phyloP scores from a whole-genome alignment of 1,140 invertebrate species.

The Drosophila setifemur region DNA sequence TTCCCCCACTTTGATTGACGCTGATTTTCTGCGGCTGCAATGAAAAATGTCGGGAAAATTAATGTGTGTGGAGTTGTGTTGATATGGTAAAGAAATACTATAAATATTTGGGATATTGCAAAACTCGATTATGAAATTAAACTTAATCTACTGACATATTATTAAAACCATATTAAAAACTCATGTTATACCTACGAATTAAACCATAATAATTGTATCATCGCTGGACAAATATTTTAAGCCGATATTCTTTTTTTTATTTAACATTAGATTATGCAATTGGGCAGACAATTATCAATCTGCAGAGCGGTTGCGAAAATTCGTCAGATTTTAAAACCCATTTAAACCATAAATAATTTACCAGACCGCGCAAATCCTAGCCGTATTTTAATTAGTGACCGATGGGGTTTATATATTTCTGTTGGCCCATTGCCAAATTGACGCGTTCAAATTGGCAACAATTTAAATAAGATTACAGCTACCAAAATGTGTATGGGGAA shows the following conservation, averaged over 20 bases:
- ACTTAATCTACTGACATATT: no score
- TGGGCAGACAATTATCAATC: constrained; percentile 28
- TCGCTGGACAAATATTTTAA: no score
- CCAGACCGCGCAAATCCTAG: constrained; percentile 20
- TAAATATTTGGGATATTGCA: not conserved
- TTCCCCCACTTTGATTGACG: constrained; percentile 23
- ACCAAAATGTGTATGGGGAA: not conserved
- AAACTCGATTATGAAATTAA: no score
- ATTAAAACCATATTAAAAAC: not conserved
- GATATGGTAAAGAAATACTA: not conserved
- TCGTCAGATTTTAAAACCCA: not conserved
- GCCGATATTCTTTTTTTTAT: no score
- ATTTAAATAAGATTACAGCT: constrained; percentile 43
- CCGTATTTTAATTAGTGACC: constrained; percentile 37
- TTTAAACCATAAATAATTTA: constrained; percentile 25
- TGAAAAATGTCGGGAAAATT: not conserved
- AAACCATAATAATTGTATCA: not conserved
- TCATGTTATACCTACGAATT: not conserved
- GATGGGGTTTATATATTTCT: not conserved
- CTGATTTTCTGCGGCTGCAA: constrained; percentile 36
- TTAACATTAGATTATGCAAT: constrained; percentile 26
- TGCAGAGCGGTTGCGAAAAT: constrained; percentile 20
- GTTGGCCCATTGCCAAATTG: constrained; percentile 32
- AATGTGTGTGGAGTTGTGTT: constrained; percentile 1
- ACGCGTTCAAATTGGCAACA: constrained; percentile 33